Evolutionary conservation across 2,113 vertebrate genomes (phyloP), one percentile per base, ranked within the genome.

Genomic region (Rynchops niger): DNA sequence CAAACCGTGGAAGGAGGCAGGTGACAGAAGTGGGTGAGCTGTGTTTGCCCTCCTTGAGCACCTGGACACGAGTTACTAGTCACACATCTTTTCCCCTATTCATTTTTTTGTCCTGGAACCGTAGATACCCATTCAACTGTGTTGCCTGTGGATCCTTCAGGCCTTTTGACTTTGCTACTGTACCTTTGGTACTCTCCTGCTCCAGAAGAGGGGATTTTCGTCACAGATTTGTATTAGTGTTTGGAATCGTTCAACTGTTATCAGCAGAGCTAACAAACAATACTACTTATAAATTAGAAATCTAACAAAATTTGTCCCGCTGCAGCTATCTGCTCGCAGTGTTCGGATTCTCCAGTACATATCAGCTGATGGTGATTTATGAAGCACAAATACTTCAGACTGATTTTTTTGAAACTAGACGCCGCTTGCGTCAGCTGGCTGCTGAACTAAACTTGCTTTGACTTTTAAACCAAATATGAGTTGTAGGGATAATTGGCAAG

Each of bases 321-420:
- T 84, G 81, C 84, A 66, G 29, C 4, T 53, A 26, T 83, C 77
- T 80, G 25, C 45, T 90, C 56, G 18, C 63, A 77, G 23, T 7
- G 47, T 34, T 88, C 86, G 86, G 71, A 27, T 86, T 82, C 70
- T 52, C 72, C 63, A 76, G 1, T 16, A 15, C 23, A 8, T 49
- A 69, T 55, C 67, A 67, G 66, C 86, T 89, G 71, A 66, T 93
- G 59, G 65, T 78, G 95, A 96, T 94, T 94, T 96, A 80, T 71
- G 58, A 74, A 90, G 50, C 61, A 82, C 43, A 86, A 97, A 82
- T 85, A 76, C 73, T 72, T 70, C 65, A 73, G 42, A 90, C 29
- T 90, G 70, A 73, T 86, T 86, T 74, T 56, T 76, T 52, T 76
- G 7, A 34, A 84, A 30, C 34, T 52, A 93, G 56, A 71, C 40